Conservation (phyloP, 2,113 vertebrate species). For the Clarias batrachus region DNA sequence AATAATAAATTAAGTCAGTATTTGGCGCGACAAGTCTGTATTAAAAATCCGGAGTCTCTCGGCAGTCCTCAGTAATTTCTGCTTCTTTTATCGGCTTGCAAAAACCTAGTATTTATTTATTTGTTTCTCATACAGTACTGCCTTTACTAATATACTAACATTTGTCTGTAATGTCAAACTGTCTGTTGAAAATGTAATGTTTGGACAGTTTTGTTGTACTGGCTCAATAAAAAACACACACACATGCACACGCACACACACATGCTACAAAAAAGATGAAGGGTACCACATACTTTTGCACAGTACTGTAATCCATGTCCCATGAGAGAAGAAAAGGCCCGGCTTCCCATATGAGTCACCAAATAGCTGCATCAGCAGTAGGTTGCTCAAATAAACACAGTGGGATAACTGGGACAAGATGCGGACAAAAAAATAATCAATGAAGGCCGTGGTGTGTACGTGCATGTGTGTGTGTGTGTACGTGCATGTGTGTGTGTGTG, state of each 20-base stretch:
- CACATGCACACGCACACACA: too few species aligned
- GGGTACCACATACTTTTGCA: neutral
- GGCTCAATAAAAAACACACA: neutral
- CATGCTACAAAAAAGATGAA: too few species aligned
- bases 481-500: conserved; percentile 10
- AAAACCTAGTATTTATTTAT: neutral
- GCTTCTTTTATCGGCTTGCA: neutral
- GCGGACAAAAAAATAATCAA: neutral
- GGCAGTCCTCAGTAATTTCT: neutral
- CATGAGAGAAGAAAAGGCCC: neutral
- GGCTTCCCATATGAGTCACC: conserved; percentile 10
- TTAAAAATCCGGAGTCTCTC: neutral
- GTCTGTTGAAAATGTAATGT: neutral
- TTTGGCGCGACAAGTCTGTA: neutral
- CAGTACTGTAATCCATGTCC: neutral
- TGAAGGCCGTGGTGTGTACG: neutral
- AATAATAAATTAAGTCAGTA: neutral
- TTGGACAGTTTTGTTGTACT: neutral
- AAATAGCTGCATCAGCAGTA: conserved; percentile 25
- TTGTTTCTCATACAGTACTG: neutral
- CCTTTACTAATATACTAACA: neutral
- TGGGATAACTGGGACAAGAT: conserved; percentile 12
- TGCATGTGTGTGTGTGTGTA: neutral
- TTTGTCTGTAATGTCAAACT: neutral
- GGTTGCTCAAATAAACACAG: conserved; percentile 34